Conservation (phyloP, 1,140 invertebrate species). For the Cephus cinctus region DNA sequence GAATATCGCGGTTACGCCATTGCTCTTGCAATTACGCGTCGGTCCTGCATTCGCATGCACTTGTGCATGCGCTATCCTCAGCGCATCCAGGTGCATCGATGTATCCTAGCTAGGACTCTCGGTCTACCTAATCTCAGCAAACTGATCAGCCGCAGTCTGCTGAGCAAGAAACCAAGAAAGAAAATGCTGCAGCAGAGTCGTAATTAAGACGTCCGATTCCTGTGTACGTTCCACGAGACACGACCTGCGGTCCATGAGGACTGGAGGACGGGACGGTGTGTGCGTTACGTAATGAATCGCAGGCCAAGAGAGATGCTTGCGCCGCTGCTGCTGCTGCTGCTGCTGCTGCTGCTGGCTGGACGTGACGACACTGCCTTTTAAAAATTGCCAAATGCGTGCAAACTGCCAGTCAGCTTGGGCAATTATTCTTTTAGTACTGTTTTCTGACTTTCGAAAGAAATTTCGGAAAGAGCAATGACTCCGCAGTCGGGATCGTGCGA, state of each 20-base stretch:
- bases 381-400: no score
- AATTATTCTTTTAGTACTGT: no score
- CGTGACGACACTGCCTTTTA: no score
- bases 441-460: no score
- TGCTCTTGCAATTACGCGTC: not conserved
- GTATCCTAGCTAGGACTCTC: no score
- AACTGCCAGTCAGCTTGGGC: no score
- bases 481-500: no score
- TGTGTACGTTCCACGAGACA: not conserved
- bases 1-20: not conserved
- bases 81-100: no score
- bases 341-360: constrained; percentile 3
- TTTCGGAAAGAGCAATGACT: no score
- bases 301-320: not conserved
- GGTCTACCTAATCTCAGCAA: not conserved
- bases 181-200: not conserved
- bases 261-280: not conserved
- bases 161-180: not conserved
- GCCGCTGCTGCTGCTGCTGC: not conserved
- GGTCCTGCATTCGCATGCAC: no score
- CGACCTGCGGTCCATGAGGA: constrained; percentile 1
- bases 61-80: no score
- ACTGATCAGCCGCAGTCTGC: not conserved
- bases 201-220: constrained; percentile 21
- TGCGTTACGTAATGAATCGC: not conserved